phyloP scores from a whole-genome alignment of 2,797 vertebrate species.

The Alosa sapidissima region DNA sequence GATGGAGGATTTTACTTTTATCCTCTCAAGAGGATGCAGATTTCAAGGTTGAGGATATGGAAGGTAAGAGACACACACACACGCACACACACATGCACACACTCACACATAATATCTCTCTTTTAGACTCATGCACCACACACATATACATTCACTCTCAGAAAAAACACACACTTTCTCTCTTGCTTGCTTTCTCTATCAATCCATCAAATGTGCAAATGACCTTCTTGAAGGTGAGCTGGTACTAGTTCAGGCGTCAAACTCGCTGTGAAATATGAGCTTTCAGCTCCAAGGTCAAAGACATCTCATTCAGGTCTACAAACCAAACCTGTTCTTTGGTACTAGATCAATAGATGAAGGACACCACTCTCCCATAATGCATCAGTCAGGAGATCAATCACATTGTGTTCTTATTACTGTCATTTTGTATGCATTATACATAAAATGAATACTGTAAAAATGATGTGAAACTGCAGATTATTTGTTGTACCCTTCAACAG shows the following conservation, averaged over 20 bases:
- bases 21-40: neutral
- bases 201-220: neutral
- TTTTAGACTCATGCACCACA: neutral
- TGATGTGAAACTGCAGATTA: neutral
- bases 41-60: neutral
- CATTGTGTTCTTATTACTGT: too few relatives aligned
- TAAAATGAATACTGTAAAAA: neutral
- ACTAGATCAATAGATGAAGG: neutral
- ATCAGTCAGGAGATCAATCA: neutral
- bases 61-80: neutral
- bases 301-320: neutral
- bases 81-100: neutral
- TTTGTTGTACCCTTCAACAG: neutral
- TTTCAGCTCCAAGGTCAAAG: neutral
- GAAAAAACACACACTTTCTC: neutral
- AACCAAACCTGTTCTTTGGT: too few relatives aligned
- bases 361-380: neutral
- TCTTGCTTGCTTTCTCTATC: neutral
- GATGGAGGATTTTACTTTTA: neutral
- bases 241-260: neutral
- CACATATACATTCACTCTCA: neutral
- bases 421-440: neutral
- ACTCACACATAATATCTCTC: neutral
- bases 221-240: slow-evolving; percentile 9
- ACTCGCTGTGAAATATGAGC: neutral